Base-by-base conservation (phyloP, 2,797 vertebrate species). In the Diplodus sargus region DNA sequence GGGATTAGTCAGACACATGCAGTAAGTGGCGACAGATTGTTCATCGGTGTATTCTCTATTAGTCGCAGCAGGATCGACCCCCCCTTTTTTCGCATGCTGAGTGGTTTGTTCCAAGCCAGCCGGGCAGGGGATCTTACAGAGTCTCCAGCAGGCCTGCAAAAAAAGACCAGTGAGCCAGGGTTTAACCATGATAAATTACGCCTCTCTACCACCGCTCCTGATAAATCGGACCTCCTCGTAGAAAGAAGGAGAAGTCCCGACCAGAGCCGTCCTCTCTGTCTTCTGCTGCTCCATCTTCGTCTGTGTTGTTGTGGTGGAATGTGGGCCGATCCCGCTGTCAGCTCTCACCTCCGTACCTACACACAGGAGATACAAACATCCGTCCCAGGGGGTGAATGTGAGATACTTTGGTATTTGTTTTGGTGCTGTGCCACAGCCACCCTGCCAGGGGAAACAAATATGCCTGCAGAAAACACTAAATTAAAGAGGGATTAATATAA, bases 221-320 rank as follows among this genome's bases (percentile, higher is more conserved):
- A 87, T 49, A 58, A 70, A 85, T 76, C 52, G 66, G 78, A 89
- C 83, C 87, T 79, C 88, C 84, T 72, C 87, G 51, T 81, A 84
- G 85, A 81, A 60, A 70, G 58, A 30, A 45, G 56, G 58, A 51
- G 28, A 51, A 77, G 53, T 63, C 60, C 39, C 60, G 54, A 43
- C 18, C 58, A 42, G 28, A 59, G 23, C 30, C 2, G 1, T 49
- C 30, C 11, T 28, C 62, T 15, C 63, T 8, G 22, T 49, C 43
- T 63, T 5, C 3, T 67, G 60, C 52, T 58, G 15, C 79, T 80
- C 59, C 57, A 66, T 82, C 80, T 71, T 81, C 39, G 20, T 54
- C 59, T 23, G 14, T 30, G 58, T 30, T 69, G 60, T 30, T 69
- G 60, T 51, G 81, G 76, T 23, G 51, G 54, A 78, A 62, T 70